Evolutionary conservation across 2,888 invertebrate genomes (phyloP).

Genomic region (Tetramorium bicarinatum): DNA sequence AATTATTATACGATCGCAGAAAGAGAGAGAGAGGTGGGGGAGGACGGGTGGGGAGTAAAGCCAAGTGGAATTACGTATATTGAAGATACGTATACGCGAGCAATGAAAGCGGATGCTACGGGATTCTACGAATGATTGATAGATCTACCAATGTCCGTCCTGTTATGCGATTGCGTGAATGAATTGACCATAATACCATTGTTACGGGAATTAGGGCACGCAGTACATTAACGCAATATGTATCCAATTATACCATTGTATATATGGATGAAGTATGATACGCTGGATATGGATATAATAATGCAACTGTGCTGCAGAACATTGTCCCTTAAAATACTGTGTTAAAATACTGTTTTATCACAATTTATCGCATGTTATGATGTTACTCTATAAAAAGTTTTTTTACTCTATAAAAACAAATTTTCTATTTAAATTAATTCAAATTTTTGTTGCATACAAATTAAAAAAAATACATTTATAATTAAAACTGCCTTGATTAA

Average conservation of each 20-base stretch:
- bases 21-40: too few relatives aligned
- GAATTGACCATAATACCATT: slow-evolving; percentile 13
- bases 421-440: background rate
- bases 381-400: background rate
- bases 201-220: slow-evolving; percentile 21
- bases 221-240: slow-evolving; percentile 14
- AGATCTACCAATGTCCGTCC: background rate
- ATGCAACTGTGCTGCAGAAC: background rate
- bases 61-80: slow-evolving; percentile 4
- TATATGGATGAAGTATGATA: background rate
- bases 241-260: background rate
- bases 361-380: background rate
- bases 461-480: background rate
- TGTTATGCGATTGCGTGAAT: slow-evolving; percentile 1
- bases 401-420: background rate
- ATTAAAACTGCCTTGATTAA: background rate
- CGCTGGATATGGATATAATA: background rate
- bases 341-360: slow-evolving; percentile 4
- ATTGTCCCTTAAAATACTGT: slow-evolving; percentile 3
- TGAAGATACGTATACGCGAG: background rate
- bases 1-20: background rate
- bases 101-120: background rate
- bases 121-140: slow-evolving; percentile 29
- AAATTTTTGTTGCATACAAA: background rate
- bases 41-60: background rate